These are phyloP conservation scores for Aphelenchoides besseyi DNA, from an alignment of 1,140 invertebrate species.

Conservation along the genomic window DNA sequence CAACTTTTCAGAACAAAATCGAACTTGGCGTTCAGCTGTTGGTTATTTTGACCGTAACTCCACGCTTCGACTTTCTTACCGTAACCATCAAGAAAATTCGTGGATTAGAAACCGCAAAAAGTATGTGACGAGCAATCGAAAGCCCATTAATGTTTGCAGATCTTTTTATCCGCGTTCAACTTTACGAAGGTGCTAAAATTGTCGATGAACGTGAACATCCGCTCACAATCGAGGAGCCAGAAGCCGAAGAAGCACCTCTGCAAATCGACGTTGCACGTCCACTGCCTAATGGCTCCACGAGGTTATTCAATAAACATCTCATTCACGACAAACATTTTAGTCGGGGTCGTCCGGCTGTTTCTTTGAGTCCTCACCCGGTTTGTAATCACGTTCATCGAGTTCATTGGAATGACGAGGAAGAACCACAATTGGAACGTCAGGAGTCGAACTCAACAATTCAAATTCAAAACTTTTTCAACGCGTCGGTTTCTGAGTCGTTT, in stretches of 20 bases:
- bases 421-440: slow-evolving; percentile 15
- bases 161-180: slow-evolving; percentile 19
- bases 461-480: too few relatives aligned
- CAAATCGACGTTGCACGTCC: background rate
- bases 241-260: background rate
- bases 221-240: background rate
- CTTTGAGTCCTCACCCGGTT: slow-evolving; percentile 1
- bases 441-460: too few relatives aligned
- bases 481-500: slow-evolving; percentile 21
- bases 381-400: slow-evolving; percentile 22
- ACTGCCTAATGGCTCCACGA: slow-evolving; percentile 8
- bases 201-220: slow-evolving; percentile 29
- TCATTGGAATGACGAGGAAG: slow-evolving; percentile 3
- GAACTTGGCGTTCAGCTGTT: slow-evolving; percentile 43
- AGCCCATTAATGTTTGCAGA: slow-evolving; percentile 24
- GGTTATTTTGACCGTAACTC: slow-evolving; percentile 52
- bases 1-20: slow-evolving; percentile 21
- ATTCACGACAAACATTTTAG: slow-evolving; percentile 6
- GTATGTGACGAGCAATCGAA: slow-evolving; percentile 14
- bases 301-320: background rate
- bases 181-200: slow-evolving; percentile 27
- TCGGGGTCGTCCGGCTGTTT: slow-evolving; percentile 13
- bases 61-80: slow-evolving; percentile 57
- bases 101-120: slow-evolving; percentile 28
- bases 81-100: slow-evolving; percentile 53